phyloP scores from a whole-genome alignment of 2,888 invertebrate species.

The Platycheirus rosarum region DNA sequence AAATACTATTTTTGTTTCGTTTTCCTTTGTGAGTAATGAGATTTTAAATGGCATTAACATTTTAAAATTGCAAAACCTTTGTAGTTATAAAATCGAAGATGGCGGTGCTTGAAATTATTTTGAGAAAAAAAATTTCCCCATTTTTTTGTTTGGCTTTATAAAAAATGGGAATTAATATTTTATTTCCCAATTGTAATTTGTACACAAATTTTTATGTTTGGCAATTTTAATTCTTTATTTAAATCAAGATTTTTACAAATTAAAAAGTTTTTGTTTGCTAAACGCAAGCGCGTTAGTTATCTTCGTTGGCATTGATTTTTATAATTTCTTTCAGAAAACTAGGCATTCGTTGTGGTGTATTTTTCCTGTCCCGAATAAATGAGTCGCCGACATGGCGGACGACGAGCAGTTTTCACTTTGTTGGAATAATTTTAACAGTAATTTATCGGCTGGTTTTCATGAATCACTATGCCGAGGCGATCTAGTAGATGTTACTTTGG shows the following conservation, averaged over 20 bases:
- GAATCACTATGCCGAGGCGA: constrained; percentile 88
- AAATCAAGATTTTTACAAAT: too few relatives aligned
- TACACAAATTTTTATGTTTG: not conserved
- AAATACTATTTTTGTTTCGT: not conserved
- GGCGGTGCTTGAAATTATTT: constrained; percentile 50
- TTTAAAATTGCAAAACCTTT: not conserved
- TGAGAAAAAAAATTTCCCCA: constrained; percentile 72
- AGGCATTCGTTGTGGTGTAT: constrained; percentile 47
- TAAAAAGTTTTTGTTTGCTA: constrained; percentile 5
- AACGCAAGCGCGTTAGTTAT: constrained; percentile 58
- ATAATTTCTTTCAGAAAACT: constrained; percentile 20
- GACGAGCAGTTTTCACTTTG: constrained; percentile 89
- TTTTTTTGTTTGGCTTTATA: constrained; percentile 53
- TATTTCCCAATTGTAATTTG: constrained; percentile 51
- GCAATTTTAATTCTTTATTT: too few relatives aligned
- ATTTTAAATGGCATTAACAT: not conserved
- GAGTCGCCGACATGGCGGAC: constrained; percentile 86
- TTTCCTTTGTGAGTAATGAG: too few relatives aligned
- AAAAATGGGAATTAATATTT: constrained; percentile 61
- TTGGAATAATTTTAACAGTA: constrained; percentile 90
- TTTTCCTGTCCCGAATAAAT: constrained; percentile 33
- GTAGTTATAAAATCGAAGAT: constrained; percentile 33
- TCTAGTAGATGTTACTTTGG: constrained; percentile 88
- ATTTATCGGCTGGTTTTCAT: constrained; percentile 88
- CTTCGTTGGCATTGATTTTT: constrained; percentile 36